Evolutionary conservation across 2,888 invertebrate species (phyloP), one percentile per base, ranked within the genome.

Genomic region (Drepanosiphum platanoidis): DNA sequence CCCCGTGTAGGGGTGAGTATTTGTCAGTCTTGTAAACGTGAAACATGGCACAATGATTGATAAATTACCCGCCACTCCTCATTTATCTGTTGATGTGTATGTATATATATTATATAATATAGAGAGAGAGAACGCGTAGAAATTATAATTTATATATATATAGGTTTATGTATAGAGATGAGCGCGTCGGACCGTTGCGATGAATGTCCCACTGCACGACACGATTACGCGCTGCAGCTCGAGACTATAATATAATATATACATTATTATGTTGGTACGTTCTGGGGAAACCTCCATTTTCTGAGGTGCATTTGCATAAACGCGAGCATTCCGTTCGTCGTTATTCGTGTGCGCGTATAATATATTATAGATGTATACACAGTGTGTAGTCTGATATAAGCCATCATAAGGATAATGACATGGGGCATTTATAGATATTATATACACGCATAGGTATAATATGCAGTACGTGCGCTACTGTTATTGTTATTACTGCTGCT

Each of bases 1-100:
- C 3, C 4, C 22, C 22, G 39, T 52, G 5, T 46, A 46, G 32
- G 77, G 68, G 52, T 13, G 68, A 74, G 72, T 75, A n/a, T 71
- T 84, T 84, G 68, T 84, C 84, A 84, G 70, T 84, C 66, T 84
- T 84, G 84, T 84, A 84, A 84, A 84, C 75, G 84, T 77, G 66
- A 77, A 52, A 68, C 84, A 84, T 84, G 30, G 84, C 84, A 84
- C 84, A 84, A 84, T 39, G 84, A 84, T 84, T 84, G 84, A 84
- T 84, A 84, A 84, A 84, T 77, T 77, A 75, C 66, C 36, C 70
- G 27, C 13, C 34, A 32, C 74, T 58, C 22, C 36, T 52, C 61
- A 7, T n/a, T n/a, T 61, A 61, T 61, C 4, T 9, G 61, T 61
- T 61, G n/a, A 52, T 27, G 11, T 9, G 27, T 8, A n/a, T n/a